Conservation (phyloP, 2,113 vertebrate species). For the Seriola quinqueradiata region DNA sequence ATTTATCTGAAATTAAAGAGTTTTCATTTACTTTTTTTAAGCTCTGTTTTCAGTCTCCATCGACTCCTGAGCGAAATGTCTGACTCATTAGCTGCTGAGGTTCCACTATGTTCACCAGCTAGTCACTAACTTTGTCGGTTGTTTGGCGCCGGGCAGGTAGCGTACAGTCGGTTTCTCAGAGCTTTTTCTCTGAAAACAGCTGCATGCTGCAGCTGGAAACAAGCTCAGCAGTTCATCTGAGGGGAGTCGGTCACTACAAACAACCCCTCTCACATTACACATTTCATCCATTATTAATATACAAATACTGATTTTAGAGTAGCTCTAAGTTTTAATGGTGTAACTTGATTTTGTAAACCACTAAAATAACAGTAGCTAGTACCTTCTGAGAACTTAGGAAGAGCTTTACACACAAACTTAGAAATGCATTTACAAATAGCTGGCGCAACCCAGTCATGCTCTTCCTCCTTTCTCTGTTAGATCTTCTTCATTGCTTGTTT, state of each 20-base stretch:
- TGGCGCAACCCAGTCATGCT: constrained; percentile 2
- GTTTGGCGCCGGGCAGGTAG: background rate
- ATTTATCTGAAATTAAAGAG: background rate
- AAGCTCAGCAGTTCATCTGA: background rate
- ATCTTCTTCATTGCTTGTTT: constrained; percentile 10
- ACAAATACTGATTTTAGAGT: background rate
- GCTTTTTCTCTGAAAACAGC: background rate
- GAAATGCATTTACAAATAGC: constrained; percentile 12
- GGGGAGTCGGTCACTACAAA: background rate
- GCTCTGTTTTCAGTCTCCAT: background rate
- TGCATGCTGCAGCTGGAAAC: constrained; percentile 1
- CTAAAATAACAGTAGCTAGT: background rate
- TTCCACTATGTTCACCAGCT: background rate
- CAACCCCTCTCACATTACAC: background rate
- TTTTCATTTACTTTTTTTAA: background rate
- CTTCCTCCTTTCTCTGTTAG: background rate
- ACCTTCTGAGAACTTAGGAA: background rate
- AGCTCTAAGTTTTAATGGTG: background rate
- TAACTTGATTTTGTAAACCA: background rate
- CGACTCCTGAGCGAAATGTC: background rate
- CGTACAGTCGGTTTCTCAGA: background rate
- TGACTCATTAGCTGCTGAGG: background rate
- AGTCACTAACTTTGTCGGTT: background rate
- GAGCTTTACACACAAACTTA: background rate
- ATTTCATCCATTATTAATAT: background rate